Conservation (phyloP, 2,113 vertebrate genomes). For the Tinamus guttatus region DNA sequence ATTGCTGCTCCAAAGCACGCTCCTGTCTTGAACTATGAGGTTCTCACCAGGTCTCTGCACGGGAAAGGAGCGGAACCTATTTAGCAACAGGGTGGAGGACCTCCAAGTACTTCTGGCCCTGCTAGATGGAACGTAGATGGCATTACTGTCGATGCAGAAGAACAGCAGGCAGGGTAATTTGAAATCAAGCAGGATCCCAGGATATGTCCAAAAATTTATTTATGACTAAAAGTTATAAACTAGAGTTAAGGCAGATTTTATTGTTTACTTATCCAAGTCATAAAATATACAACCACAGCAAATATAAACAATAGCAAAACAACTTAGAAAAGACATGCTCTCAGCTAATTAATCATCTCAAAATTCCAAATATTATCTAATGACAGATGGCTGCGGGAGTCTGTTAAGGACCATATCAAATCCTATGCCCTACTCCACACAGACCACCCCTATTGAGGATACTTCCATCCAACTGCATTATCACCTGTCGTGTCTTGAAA, state of each 20-base stretch:
- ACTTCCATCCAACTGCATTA: background rate
- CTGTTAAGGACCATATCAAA: background rate
- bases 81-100: background rate
- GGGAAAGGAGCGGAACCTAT: background rate
- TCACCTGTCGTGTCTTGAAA: background rate
- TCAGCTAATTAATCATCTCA: constrained; percentile 17
- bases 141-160: background rate
- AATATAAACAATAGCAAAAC: constrained; percentile 59
- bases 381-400: background rate
- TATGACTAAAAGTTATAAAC: constrained; percentile 37
- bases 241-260: constrained; percentile 16
- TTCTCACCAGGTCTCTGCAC: background rate
- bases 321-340: constrained; percentile 7
- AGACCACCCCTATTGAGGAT: background rate
- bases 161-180: constrained; percentile 8
- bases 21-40: background rate
- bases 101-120: constrained; percentile 30
- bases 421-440: background rate
- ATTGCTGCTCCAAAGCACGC: background rate
- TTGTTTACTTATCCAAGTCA: constrained; percentile 32
- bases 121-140: background rate
- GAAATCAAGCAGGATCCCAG: background rate
- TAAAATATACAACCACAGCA: constrained; percentile 56
- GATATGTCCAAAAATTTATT: constrained; percentile 21
- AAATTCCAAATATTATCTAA: constrained; percentile 35